Conservation (phyloP, 2,888 invertebrate genomes). For the Hipparchia semele region DNA sequence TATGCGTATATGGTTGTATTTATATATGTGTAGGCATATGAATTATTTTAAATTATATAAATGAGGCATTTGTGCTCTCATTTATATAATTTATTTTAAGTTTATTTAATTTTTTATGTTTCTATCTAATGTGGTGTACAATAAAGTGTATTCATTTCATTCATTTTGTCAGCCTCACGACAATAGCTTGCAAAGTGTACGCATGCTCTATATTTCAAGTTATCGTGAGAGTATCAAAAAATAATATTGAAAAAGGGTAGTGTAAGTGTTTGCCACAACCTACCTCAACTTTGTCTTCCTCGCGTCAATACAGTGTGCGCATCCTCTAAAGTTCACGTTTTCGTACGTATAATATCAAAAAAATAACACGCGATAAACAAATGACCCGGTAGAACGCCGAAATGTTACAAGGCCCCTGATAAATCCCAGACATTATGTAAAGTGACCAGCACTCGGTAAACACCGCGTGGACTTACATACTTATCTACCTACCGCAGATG, state of each 20-base stretch:
- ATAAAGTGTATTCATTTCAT: too few species aligned
- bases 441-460: slow-evolving; percentile 26
- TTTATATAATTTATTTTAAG: too few species aligned
- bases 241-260: too few species aligned
- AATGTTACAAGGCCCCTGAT: slow-evolving; percentile 67
- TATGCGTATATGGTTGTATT: too few species aligned
- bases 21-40: too few species aligned
- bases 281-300: neutral
- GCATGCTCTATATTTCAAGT: slow-evolving; percentile 28
- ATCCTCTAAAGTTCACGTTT: neutral
- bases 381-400: slow-evolving; percentile 59
- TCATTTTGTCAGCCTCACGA: neutral
- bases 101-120: too few species aligned
- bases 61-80: too few species aligned
- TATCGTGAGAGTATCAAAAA: slow-evolving; percentile 19
- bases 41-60: too few species aligned
- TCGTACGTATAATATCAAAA: neutral
- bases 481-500: neutral
- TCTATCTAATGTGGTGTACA: too few species aligned
- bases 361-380: slow-evolving; percentile 24
- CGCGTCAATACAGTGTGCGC: neutral
- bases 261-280: neutral
- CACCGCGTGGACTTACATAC: neutral
- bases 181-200: neutral
- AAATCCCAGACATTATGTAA: slow-evolving; percentile 48